Evolutionary conservation across 2,888 invertebrate genomes (phyloP), one percentile per base, ranked within the genome.

Genomic region (Himalopsyche tibetana): DNA sequence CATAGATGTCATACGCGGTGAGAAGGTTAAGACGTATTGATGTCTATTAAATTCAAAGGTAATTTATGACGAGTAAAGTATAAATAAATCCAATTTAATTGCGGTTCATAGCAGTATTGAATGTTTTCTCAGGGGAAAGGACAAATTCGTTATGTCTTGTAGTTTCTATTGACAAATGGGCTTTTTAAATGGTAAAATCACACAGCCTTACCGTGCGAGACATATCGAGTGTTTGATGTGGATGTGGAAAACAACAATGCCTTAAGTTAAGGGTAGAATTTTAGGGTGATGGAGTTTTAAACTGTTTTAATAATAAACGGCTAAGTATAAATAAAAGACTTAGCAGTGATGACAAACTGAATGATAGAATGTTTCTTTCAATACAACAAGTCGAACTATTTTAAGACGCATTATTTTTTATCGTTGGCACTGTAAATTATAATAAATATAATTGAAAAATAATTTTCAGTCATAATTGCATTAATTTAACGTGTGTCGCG

Each of bases 141-240:
- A 51, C 19, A 19, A 19, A 19, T n/a, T 28, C n/a, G 8, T 19
- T 28, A 3, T 28, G 63, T 63, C 63, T 63, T 9, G 63, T 63
- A n/a, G 28, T 19, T 19, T 8, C 63, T 63, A 28, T 63, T 63
- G 63, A 63, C 19, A 63, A 63, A 63, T 63, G 63, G 6, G n/a
- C 63, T 28, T 63, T 63, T 19, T 63, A 63, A 63, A 63, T 63
- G 63, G 19, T 19, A 63, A 19, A 63, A 63, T 63, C 63, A 63
- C 63, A 63, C 28, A 63, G 19, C 8, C 19, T 4, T 19, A 3
- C 28, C 9, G 9, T 28, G 8, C 11, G 17, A 63, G 19, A 28
- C 19, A 28, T 4, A 28, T 19, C 8, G 28, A 63, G 63, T 63
- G 19, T 63, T 63, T 63, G 63, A 28, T 19, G 28, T 11, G n/a